Conservation (phyloP, 1,140 invertebrate species). For the Lineus longissimus region DNA sequence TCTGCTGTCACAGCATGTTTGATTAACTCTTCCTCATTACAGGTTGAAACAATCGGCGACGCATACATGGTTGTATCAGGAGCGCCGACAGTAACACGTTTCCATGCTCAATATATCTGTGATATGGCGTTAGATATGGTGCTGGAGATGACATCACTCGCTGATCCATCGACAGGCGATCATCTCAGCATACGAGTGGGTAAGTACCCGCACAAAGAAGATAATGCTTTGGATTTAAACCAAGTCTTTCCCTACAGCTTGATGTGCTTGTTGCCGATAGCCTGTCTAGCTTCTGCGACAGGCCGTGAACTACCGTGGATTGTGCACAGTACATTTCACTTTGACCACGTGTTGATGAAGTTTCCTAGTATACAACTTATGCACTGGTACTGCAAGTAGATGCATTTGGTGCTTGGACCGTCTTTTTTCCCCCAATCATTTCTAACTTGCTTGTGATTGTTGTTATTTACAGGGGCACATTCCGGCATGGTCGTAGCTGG, state of each 20-base stretch:
- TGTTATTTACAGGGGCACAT: conserved; percentile 33
- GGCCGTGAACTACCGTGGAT: conserved; percentile 71
- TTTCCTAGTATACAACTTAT: background rate
- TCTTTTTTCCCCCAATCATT: too few species aligned
- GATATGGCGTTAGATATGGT: conserved; percentile 65
- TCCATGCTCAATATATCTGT: conserved; percentile 44
- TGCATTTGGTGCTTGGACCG: background rate
- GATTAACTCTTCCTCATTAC: background rate
- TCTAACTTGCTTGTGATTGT: too few species aligned
- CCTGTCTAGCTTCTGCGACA: conserved; percentile 12
- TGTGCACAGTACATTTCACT: conserved; percentile 77
- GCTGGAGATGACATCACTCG: conserved; percentile 82
- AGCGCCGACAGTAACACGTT: conserved; percentile 37
- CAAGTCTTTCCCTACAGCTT: conserved; percentile 9
- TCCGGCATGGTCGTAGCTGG: conserved; percentile 47
- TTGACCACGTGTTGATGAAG: background rate
- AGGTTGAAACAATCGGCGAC: conserved; percentile 96
- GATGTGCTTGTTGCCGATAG: conserved; percentile 16
- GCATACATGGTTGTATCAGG: conserved; percentile 82
- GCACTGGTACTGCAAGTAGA: background rate
- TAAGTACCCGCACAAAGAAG: conserved; percentile 20
- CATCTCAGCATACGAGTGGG: conserved; percentile 87
- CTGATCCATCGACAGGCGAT: conserved; percentile 85
- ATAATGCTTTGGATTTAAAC: conserved; percentile 8
- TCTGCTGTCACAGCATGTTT: too few species aligned